A percentile compares a stretch with the other conserved stretches of the same genome.
Evolutionary conservation across 2,113 vertebrate genomes (phyloP).

Genomic region (Uria lomvia): DNA sequence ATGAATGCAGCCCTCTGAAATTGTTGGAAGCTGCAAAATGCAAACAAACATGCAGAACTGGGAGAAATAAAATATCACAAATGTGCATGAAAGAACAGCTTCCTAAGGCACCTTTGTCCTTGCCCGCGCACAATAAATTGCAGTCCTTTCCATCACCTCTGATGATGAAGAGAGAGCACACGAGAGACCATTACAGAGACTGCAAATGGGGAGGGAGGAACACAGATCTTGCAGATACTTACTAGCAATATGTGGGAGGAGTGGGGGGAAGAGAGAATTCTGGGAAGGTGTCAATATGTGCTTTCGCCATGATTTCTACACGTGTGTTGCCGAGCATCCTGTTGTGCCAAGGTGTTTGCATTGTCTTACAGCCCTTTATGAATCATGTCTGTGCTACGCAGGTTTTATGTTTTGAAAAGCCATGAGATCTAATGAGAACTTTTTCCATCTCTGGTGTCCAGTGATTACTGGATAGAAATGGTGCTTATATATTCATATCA

Average conservation of each 20-base stretch:
- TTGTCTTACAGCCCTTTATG: neutral
- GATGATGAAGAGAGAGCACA: neutral
- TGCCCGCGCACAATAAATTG: neutral
- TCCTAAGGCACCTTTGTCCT: neutral
- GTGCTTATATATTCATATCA: neutral
- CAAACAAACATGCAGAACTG: neutral
- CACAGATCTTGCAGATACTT: neutral
- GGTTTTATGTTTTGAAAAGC: neutral
- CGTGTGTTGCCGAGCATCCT: fast-evolving
- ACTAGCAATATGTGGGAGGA: neutral
- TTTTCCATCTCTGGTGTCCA: neutral
- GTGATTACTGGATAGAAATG: neutral
- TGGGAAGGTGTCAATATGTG: neutral
- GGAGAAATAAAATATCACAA: neutral
- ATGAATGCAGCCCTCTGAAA: neutral
- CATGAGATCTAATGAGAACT: neutral
- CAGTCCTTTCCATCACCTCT: neutral
- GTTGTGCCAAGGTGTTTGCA: neutral
- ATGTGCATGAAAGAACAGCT: neutral
- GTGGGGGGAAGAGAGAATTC: neutral
- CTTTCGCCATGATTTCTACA: neutral
- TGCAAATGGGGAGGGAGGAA: neutral
- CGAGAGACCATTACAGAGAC: neutral
- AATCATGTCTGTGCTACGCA: neutral
- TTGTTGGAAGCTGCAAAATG: neutral